A percentile compares a stretch with the other conserved stretches of the same genome.
phyloP scores from a whole-genome alignment of 2,888 invertebrate genomes.

The Netelia virgata region DNA sequence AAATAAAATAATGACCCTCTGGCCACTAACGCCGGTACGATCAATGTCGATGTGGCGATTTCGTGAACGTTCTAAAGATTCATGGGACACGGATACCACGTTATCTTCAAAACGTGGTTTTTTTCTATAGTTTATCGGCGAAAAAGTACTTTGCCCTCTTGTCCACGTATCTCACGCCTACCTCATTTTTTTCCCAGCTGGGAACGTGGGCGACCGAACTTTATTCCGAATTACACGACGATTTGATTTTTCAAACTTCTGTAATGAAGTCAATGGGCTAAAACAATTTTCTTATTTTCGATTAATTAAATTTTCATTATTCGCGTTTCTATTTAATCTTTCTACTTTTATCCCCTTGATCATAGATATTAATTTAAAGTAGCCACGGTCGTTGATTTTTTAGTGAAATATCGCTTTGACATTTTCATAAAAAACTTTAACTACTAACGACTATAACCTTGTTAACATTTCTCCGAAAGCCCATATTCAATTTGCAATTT shows the following conservation, averaged over 20 bases:
- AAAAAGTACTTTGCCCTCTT: conserved; percentile 47
- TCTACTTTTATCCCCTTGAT: too few species aligned
- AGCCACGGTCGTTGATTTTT: too few species aligned
- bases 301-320: neutral
- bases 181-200: conserved; percentile 59
- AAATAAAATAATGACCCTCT: neutral
- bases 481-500: too few species aligned
- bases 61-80: neutral
- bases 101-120: neutral
- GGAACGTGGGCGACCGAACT: neutral
- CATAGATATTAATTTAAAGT: too few species aligned
- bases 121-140: neutral
- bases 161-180: conserved; percentile 45
- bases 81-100: neutral
- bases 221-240: neutral
- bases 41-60: conserved; percentile 1
- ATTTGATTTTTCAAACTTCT: neutral
- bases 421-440: too few species aligned
- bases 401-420: too few species aligned
- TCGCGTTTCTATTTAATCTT: too few species aligned
- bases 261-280: neutral
- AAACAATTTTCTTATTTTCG: neutral
- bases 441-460: too few species aligned
- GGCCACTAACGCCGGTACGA: conserved; percentile 20
- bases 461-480: too few species aligned